These are phyloP conservation scores for Sitophilus oryzae DNA, from an alignment of 1,140 invertebrate genomes.

Conservation along the genomic window DNA sequence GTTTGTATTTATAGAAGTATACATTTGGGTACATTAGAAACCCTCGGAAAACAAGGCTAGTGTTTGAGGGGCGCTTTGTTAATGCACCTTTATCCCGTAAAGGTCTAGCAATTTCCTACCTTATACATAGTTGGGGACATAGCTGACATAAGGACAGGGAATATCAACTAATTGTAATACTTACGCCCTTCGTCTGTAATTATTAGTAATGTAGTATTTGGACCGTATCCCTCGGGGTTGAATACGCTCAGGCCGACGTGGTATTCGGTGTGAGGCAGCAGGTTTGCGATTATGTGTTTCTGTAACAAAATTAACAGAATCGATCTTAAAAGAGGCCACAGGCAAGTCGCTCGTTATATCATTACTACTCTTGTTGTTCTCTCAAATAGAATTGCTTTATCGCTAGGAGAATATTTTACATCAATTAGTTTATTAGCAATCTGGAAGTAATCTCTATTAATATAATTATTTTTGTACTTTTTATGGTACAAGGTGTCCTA, in stretches of 20 bases:
- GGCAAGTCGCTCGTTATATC: not conserved
- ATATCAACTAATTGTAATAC: conserved; percentile 36
- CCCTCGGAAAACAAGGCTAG: not conserved
- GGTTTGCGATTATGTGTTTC: conserved; percentile 64
- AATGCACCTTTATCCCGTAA: conserved; percentile 7
- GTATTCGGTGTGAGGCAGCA: conserved; percentile 71
- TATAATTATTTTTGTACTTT: too few relatives aligned
- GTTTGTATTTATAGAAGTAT: too few relatives aligned
- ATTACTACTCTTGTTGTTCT: not conserved
- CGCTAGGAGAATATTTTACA: too few relatives aligned
- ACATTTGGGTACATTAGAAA: not conserved
- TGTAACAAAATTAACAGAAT: conserved; percentile 42
- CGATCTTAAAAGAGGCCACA: conserved; percentile 14
- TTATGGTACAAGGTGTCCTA: too few relatives aligned
- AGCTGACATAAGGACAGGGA: not conserved
- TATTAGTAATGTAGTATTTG: conserved; percentile 63
- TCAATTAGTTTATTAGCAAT: too few relatives aligned
- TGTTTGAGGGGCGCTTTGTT: not conserved
- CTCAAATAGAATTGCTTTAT: not conserved
- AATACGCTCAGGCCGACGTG: conserved; percentile 69
- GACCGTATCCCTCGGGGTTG: conserved; percentile 68
- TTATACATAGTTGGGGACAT: conserved; percentile 10
- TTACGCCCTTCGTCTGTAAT: conserved; percentile 79
- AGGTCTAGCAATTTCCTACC: conserved; percentile 10
- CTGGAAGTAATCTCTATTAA: too few relatives aligned